Conservation (phyloP, 2,888 invertebrate genomes). For the Trilocha varians region DNA sequence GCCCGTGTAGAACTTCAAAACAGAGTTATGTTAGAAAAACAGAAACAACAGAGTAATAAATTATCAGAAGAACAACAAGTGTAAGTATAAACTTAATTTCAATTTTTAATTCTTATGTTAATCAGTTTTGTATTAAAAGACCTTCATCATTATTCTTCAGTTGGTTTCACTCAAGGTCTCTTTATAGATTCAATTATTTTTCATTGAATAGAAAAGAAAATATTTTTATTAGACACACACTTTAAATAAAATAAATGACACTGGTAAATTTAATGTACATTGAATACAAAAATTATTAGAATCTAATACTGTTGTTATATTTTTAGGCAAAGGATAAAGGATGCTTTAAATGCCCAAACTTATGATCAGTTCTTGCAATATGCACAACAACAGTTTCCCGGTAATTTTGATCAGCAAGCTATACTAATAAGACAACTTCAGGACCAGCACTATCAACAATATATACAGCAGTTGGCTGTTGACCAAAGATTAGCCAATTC, state of each 20-base stretch:
- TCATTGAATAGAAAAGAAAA: no score
- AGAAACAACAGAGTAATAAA: conserved; percentile 75
- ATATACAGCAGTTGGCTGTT: conserved; percentile 92
- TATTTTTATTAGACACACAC: no score
- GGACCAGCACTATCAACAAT: conserved; percentile 99
- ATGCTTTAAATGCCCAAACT: conserved; percentile 96
- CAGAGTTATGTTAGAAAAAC: conserved; percentile 75
- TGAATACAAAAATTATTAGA: no score
- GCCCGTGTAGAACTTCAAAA: conserved; percentile 73
- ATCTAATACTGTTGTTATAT: background rate
- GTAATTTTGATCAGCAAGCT: conserved; percentile 92
- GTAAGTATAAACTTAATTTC: conserved; percentile 36
- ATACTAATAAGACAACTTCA: conserved; percentile 94
- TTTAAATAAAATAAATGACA: no score
- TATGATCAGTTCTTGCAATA: conserved; percentile 89
- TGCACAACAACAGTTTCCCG: conserved; percentile 94
- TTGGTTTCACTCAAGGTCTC: no score
- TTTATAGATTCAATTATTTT: no score
- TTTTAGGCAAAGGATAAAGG: conserved; percentile 87
- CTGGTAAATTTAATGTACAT: no score
- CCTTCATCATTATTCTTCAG: no score
- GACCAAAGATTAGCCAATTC: conserved; percentile 55
- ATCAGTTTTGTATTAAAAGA: background rate
- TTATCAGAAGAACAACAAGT: conserved; percentile 76
- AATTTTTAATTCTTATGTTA: background rate